These are phyloP conservation scores for Orius insidiosus DNA, from an alignment of 1,140 invertebrate species.

Conservation along the genomic window DNA sequence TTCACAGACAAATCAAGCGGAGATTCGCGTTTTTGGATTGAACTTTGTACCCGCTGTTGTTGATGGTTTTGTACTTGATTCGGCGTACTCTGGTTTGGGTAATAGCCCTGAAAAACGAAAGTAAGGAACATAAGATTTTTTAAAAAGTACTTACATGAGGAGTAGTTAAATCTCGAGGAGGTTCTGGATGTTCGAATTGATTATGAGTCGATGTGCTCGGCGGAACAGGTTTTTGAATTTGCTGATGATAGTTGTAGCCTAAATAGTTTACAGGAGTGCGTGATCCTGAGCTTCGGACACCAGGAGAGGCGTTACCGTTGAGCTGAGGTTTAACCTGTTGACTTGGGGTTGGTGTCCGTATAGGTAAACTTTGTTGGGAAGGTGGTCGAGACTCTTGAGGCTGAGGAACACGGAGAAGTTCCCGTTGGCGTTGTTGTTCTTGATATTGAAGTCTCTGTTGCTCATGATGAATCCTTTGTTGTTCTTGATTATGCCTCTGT, in stretches of 20 bases:
- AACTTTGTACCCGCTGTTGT: constrained; percentile 2
- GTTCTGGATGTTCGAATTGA: constrained; percentile 1
- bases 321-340: constrained; percentile 2
- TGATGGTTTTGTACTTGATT: constrained; percentile 1
- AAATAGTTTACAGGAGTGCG: background rate
- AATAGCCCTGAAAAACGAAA: constrained; percentile 9
- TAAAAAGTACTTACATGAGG: background rate
- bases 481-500: constrained; percentile 8
- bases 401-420: constrained; percentile 19
- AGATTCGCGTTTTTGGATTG: constrained; percentile 40
- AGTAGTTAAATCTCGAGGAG: constrained; percentile 1
- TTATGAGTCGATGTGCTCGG: background rate
- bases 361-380: constrained; percentile 1
- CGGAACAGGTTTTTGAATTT: background rate
- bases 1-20: constrained; percentile 71
- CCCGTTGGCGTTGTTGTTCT: constrained; percentile 6
- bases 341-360: background rate
- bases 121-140: background rate
- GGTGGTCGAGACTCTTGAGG: background rate
- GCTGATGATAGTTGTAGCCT: background rate
- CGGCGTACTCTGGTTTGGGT: constrained; percentile 1
- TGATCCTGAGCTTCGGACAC: background rate
- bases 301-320: background rate
- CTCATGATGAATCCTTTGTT: constrained; percentile 9
- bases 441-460: constrained; percentile 4